These are phyloP conservation scores for Scaptomyza flava DNA, from an alignment of 2,888 invertebrate genomes.

Conservation along the genomic window DNA sequence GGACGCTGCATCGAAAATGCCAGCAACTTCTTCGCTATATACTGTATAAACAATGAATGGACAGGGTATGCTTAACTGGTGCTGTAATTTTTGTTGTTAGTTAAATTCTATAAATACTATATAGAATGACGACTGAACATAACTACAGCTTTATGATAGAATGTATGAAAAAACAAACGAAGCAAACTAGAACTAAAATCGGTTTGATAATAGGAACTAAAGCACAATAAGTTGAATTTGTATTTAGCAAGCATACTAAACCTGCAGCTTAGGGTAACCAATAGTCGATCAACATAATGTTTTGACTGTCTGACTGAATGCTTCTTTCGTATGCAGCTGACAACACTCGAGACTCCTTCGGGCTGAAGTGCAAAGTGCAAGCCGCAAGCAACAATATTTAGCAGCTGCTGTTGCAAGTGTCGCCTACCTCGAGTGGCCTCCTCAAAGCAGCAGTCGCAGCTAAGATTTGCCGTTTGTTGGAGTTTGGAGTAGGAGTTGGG, in stretches of 20 bases:
- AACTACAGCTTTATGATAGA: no score
- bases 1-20: slow-evolving; percentile 38
- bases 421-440: slow-evolving; percentile 59
- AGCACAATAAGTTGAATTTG: neutral
- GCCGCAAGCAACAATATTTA: slow-evolving; percentile 1
- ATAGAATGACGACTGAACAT: no score
- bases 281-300: neutral
- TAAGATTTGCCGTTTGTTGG: slow-evolving; percentile 17
- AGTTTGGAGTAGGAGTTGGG: slow-evolving; percentile 38
- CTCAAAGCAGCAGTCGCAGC: slow-evolving; percentile 46
- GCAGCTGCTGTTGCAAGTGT: slow-evolving; percentile 47
- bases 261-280: slow-evolving; percentile 19
- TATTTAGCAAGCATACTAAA: no score
- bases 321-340: slow-evolving; percentile 43
- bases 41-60: slow-evolving; percentile 1
- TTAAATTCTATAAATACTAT: no score
- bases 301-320: neutral
- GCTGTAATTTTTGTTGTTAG: neutral
- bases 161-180: no score
- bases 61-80: neutral
- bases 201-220: no score
- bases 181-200: no score
- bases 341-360: slow-evolving; percentile 58
- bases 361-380: slow-evolving; percentile 77
- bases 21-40: slow-evolving; percentile 23